Evolutionary conservation across 1,140 invertebrate genomes (phyloP), one percentile per base, ranked within the genome.

Genomic region (Holotrichia oblita): DNA sequence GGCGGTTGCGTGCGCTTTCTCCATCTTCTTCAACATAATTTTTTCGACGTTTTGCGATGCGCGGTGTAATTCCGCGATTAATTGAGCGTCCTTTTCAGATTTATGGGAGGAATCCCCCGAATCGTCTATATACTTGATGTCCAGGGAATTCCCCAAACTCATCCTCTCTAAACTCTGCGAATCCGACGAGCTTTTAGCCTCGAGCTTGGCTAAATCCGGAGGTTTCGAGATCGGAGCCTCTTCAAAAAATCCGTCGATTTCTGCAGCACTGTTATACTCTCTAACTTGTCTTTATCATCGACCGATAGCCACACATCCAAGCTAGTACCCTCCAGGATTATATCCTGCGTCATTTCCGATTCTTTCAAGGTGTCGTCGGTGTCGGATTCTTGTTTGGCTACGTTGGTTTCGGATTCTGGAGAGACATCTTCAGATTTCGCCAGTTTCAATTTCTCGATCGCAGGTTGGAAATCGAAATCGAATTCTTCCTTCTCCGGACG

Each of bases 401-500:
- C 86, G 86, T 82, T 87, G 85, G 77, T 84, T 85, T 88, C 86
- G 17, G 78, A 81, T 81, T 84, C 82, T 8, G 81, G 83, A 20
- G 84, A 83, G 14, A 69, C 81, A 78, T 84, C 81, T 44, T 85
- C 81, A 4, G 79, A 7, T 77, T 79, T 77, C 20, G 8, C 73
- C 9, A 20, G 3, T 44, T 80, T 34, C 79, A 86, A 85, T 34
- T 77, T 79, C 14, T 59, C 79, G 77, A 81, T 81, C 17, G 91
- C 87, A 77, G 91, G 91, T 82, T 91, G 90, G 3, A 88, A 87
- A 83, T 92, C 90, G 3, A 90, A 87, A 80, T 84, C 87, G 40
- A 81, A 76, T 22, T 81, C 80, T 64, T 84, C 77, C 22, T 75
- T 78, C 74, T 82, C 83, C 14, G 79, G 81, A 14, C 82, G 73